Evolutionary conservation across 2,888 invertebrate species (phyloP), one percentile per base, ranked within the genome.

Genomic region (Heteromurus nitidus): DNA sequence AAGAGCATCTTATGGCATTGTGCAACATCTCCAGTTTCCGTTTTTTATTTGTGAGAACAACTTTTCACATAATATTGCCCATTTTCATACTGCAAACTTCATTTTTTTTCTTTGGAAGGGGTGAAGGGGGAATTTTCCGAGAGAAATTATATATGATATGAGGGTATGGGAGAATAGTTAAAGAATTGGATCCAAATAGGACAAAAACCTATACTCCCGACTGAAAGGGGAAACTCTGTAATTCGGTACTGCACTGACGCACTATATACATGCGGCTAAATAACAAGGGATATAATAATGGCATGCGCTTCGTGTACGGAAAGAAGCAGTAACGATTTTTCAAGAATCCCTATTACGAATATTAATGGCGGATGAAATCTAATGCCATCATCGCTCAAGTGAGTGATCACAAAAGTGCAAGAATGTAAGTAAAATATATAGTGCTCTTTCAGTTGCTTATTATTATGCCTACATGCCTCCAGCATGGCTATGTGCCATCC

Each of bases 361-460:
- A 55, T 55, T 55, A 55, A 55, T 55, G 55, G 3, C 26, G 26
- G 55, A 55, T 24, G 26, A 55, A 55, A 26, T 3, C 55, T 55
- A 55, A 55, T 55, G 13, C 55, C 55, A 20, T 68, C 68, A 26
- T 24, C n/a, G 11, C 30, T 30, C 64, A 31, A 68, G 36, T 26
- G 55, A 7, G 24, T 55, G 55, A 26, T 55, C 26, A 26, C 13
- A 3, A 13, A 3, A 3, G n/a, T 11, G 47, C 47, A 16, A 47
- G 47, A 47, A 47, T n/a, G n/a, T n/a, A n/a, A 47, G 47, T 47
- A 16, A 47, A 47, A 47, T n/a, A n/a, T n/a, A 36, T 36, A 36
- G 7, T 47, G n/a, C 47, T 47, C 47, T 47, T n/a, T n/a, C n/a
- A n/a, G n/a, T n/a, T n/a, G n/a, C n/a, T n/a, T n/a, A n/a, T n/a